Base-by-base conservation (phyloP, 2,888 invertebrate genomes). In the Sinohyriopsis cumingii region DNA sequence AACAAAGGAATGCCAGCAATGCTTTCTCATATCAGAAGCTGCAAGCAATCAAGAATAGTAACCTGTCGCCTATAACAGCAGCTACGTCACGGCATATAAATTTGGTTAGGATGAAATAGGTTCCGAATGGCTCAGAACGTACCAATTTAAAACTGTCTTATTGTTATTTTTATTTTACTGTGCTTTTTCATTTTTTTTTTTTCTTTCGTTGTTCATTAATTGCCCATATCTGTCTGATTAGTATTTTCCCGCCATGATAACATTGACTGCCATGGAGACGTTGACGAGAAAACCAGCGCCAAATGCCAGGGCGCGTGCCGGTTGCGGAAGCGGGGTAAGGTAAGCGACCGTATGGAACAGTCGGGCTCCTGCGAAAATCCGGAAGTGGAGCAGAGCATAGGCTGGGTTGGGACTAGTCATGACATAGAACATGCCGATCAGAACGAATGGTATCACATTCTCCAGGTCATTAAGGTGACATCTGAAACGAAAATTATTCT, bases 381-480 rank as follows among this genome's bases (percentile, higher is more conserved):
- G 90, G 88, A 93, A 93, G 66, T 93, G 85, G 73, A 91, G 89
- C 61, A 91, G 88, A 6, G 93, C 93, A 1, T 78, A 91, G 64
- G 72, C 82, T 12, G 89, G 85, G 67, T 88, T 88, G 0, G 94
- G 94, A 0, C 91, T 90, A 0, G 93, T 93, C 45, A 92, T 90
- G 71, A 93, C 84, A 89, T 93, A 94, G 69, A 93, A 86, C 12
- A 92, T 91, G 12, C 92, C 93, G 53, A 93, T 88, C 12, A 93
- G 82, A 87, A 93, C 91, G 86, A 94, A 94, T 1, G 92, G 91
- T 0, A 93, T 91, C 68, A 94, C 94, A 87, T 94, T 94, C 89
- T 94, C 94, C 87, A 94, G 85, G 86, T 94, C 94, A 83, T 94
- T 94, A 80, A 92, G 90, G 86, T 94, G 94, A 18, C 93, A 94